phyloP scores from a whole-genome alignment of 2,888 invertebrate genomes.

The Phalera bucephala region DNA sequence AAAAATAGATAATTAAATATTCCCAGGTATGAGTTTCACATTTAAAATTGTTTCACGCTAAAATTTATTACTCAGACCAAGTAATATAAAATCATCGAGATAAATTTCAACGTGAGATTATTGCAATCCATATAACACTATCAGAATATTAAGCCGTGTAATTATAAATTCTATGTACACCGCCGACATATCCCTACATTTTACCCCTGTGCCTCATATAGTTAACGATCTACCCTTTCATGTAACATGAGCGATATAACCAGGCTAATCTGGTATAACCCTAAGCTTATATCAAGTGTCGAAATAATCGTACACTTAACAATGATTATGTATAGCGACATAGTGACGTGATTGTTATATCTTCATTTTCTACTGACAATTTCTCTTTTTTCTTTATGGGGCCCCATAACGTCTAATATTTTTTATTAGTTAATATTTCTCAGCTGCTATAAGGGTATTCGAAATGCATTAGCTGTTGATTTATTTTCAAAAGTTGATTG shows the following conservation, averaged over 20 bases:
- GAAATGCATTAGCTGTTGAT: too few relatives aligned
- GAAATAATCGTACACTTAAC: constrained; percentile 15
- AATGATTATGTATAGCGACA: constrained; percentile 19
- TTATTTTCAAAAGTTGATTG: too few relatives aligned
- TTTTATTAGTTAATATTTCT: too few relatives aligned
- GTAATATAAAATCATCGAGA: too few relatives aligned
- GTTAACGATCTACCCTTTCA: constrained; percentile 22
- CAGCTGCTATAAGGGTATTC: too few relatives aligned
- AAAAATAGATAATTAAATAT: too few relatives aligned
- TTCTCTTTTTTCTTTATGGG: too few relatives aligned
- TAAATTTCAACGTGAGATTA: background rate
- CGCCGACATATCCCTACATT: constrained; percentile 8
- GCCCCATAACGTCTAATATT: too few relatives aligned
- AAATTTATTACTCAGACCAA: too few relatives aligned
- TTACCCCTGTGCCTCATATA: constrained; percentile 22
- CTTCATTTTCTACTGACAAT: too few relatives aligned
- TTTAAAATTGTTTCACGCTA: too few relatives aligned
- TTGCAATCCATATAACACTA: background rate
- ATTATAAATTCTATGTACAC: constrained; percentile 22
- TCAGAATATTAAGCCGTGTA: constrained; percentile 11
- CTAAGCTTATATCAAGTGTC: constrained; percentile 22
- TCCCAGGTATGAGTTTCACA: too few relatives aligned
- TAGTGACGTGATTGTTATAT: constrained; percentile 10
- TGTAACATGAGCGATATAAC: constrained; percentile 23
- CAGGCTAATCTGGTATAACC: constrained; percentile 22